phyloP scores from a whole-genome alignment of 2,797 vertebrate species.

The Lepidocolaptes lacrymiger region DNA sequence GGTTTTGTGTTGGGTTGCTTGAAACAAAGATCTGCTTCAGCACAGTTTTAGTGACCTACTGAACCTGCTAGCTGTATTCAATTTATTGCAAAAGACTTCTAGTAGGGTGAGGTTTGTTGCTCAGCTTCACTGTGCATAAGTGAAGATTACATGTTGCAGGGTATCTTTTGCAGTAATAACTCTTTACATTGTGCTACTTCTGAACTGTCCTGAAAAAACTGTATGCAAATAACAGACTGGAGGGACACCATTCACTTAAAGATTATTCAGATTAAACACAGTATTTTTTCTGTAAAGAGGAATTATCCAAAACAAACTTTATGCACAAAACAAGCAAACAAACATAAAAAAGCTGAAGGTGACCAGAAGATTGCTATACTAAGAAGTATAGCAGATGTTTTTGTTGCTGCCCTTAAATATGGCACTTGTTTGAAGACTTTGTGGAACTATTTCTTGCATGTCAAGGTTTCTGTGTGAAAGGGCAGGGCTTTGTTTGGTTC shows the following conservation, averaged over 20 bases:
- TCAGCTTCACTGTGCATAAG: background rate
- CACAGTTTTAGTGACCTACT: background rate
- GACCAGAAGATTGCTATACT: background rate
- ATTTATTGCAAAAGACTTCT: background rate
- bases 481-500: background rate
- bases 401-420: background rate
- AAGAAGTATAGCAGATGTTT: background rate
- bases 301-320: background rate
- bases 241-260: background rate
- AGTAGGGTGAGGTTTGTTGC: background rate
- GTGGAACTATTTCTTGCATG: background rate
- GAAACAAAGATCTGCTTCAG: background rate
- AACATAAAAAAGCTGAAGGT: too few relatives aligned
- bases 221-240: background rate
- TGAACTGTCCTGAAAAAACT: background rate
- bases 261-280: background rate
- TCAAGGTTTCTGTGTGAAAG: background rate
- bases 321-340: background rate
- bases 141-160: background rate
- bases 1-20: rapidly evolving
- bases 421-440: background rate
- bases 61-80: background rate
- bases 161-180: background rate
- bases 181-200: background rate
- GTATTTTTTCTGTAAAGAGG: background rate